Base-by-base conservation (phyloP, 2,797 vertebrate species). In the Eurystomus glaucurus region DNA sequence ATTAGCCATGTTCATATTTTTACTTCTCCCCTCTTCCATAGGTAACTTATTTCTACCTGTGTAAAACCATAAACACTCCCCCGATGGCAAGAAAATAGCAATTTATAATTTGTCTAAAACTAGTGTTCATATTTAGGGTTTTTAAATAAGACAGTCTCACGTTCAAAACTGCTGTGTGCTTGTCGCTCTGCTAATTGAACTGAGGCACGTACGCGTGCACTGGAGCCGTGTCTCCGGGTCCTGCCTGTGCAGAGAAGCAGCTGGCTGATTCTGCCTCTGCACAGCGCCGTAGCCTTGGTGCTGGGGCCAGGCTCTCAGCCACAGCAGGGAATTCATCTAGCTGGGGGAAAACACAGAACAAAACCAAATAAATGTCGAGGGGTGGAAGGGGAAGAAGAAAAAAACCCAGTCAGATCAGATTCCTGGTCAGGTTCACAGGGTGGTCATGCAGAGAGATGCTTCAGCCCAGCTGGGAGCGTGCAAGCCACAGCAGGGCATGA, bases 51-150 rank as follows among this genome's bases (percentile, higher is more conserved):
- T 93, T 79, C 69, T 92, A 86, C 85, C 76, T 58, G 6, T 75
- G 76, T 85, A 81, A 80, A 85, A 69, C 76, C 50, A 80, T 89
- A 70, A 84, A 60, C 74, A 48, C 87, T 82, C 54, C 80, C 66
- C 88, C 18, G 61, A 94, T 93, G 95, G 86, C 70, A 81, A 71
- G 90, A 70, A 60, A 95, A 50, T 66, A 82, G 60, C 65, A 26
- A 8, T 93, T 94, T 91, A 76, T 93, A 57, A 87, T 79, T 72
- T 64, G 23, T 60, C 78, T 84, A 25, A 72, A 84, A 20, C 90
- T 46, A 17, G 33, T 35, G 51, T 78, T 81, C 52, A 0, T 46
- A 16, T 66, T 74, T 89, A 60, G 15, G 15, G 48, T 65, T 65
- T 91, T 90, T 50, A 51, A 61, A 69, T 60, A 25, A 26, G 50